Conservation (phyloP, 2,113 vertebrate genomes). For the Parus major region DNA sequence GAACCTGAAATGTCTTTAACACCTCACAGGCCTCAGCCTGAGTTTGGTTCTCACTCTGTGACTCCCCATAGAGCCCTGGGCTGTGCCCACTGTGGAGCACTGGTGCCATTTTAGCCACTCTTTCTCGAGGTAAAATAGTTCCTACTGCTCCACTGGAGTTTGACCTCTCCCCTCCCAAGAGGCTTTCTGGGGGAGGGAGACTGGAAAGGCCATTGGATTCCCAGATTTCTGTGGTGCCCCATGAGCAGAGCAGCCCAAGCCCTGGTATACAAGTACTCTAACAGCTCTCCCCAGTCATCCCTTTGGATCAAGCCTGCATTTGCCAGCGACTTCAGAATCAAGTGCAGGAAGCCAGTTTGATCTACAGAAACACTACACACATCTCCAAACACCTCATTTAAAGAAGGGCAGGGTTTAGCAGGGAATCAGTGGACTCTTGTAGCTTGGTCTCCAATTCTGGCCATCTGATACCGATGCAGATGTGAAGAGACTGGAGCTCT, state of each 20-base stretch:
- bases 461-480: not conserved
- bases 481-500: not conserved
- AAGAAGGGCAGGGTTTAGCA: not conserved
- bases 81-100: not conserved
- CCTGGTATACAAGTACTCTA: not conserved
- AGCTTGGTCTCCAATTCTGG: not conserved
- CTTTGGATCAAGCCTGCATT: not conserved
- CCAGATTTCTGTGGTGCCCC: not conserved
- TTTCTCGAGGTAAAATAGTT: not conserved
- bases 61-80: not conserved
- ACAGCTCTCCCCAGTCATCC: not conserved
- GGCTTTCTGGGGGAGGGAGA: not conserved
- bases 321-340: not conserved
- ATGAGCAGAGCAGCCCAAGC: accelerated
- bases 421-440: not conserved
- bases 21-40: not conserved
- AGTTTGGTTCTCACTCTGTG: not conserved
- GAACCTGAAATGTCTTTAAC: not conserved
- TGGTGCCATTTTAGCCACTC: not conserved
- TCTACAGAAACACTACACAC: not conserved
- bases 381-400: not conserved
- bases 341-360: not conserved
- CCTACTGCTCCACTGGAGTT: not conserved
- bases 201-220: not conserved
- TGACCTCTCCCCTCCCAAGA: not conserved